Evolutionary conservation across 2,888 invertebrate genomes (phyloP), one percentile per base, ranked within the genome.

Genomic region (Dexiosoma caninum): DNA sequence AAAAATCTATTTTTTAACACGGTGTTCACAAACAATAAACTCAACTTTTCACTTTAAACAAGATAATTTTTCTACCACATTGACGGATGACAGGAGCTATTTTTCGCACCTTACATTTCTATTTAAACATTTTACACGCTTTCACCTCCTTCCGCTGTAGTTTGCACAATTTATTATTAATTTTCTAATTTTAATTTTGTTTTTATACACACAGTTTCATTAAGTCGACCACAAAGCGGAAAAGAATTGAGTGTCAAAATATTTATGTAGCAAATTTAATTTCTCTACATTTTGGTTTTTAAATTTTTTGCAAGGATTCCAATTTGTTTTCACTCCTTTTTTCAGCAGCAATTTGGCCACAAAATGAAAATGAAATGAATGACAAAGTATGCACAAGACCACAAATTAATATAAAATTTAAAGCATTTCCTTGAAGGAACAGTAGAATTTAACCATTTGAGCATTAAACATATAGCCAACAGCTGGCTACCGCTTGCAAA

Each of bases 191-290:
- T 35, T 53, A n/a, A 27, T 49, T 16, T 69, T n/a, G 1, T 7
- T 57, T 60, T 35, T 46, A 55, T 53, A 35, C 23, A 55, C 66
- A 74, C 21, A 44, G n/a, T 51, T 66, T 46, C 37, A 21, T 35
- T 27, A 16, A 49, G 14, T 21, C 49, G 49, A 66, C 55, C 74
- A 49, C 72, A 74, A 62, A 72, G 30, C n/a, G 14, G 5, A 49
- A 57, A 19, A 57, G n/a, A 57, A 66, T 42, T 37, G 30, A 53
- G 42, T 30, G 51, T 62, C 42, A 42, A 60, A 72, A 53, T 62
- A 14, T 72, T 72, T 62, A n/a, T 72, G 23, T 72, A 35, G 9
- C 14, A 19, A 57, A 55, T 55, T 57, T 23, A 9, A 23, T n/a
- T 46, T 9, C 12, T 1, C 35, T 35, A n/a, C 16, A n/a, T 37